Evolutionary conservation across 2,797 vertebrate genomes (phyloP), one percentile per base, ranked within the genome.

Genomic region (Miichthys miiuy): DNA sequence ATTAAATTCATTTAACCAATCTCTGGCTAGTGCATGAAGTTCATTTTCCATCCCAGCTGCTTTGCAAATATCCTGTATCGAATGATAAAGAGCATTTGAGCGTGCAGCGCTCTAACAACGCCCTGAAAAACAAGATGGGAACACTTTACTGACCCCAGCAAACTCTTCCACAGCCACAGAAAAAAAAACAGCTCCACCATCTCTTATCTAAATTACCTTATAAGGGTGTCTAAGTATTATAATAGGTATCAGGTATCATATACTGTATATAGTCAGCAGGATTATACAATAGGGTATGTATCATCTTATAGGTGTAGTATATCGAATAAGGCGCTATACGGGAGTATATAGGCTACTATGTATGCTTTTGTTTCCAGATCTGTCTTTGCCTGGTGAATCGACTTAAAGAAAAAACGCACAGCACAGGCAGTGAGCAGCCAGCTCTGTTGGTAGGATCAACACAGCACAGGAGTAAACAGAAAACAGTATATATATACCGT

Each of bases 241-340:
- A 88, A 93, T 93, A 93, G 80, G 82, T 93, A 94, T 94, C 83
- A 95, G 91, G 84, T 92, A 94, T 95, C 77, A 89, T 93, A 93
- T 93, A 89, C 83, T 91, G 89, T 93, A 89, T 94, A 94, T 93
- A 92, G 90, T 93, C 90, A 93, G 94, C 91, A 93, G 85, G 95
- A 91, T 94, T 95, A 95, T 95, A 94, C 90, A 94, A 94, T 95
- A 94, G 71, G 92, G 91, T 94, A 93, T 95, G 93, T 93, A 95
- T 95, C 89, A 93, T 95, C 84, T 94, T 95, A 95, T 94, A 92
- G 85, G 86, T 94, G 90, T 90, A 87, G 83, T 93, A 95, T 95
- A 95, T 91, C n/a, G 89, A 95, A 95, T 96, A 95, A 94, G 93
- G 94, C 92, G 93, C 92, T 95, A 95, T 94, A 94, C 68, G 85